Evolutionary conservation across 2,113 vertebrate species (phyloP), one percentile per base, ranked within the genome.

Genomic region (Muscicapa adusta): DNA sequence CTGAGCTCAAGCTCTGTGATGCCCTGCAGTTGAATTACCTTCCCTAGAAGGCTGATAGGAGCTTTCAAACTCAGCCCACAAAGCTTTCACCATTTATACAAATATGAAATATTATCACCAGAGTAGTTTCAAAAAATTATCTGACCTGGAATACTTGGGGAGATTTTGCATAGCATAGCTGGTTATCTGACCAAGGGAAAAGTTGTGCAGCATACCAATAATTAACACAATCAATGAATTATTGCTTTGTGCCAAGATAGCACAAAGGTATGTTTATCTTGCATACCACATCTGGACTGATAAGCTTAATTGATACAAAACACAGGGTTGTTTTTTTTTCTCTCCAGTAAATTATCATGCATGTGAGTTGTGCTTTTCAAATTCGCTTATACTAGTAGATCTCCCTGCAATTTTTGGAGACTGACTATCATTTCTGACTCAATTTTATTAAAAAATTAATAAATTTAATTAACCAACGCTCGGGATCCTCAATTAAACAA

Each of bases 231-330:
- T 90, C 47, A 1, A 94, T 86, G 63, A 94, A 86, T 83, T 94
- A 95, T 83, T 96, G 71, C 67, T 76, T 91, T 70, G 29, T 77
- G 63, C 33, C 51, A 58, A 90, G 83, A 77, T 80, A 88, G 24
- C 47, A 73, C 33, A 83, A 72, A 88, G 19, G 42, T 77, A 12
- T 51, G 18, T 86, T 96, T 96, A 96, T 95, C 95, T 95, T 86
- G 38, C 47, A 60, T 92, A 80, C 34, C 75, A 90, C 75, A 95
- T 94, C 88, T 95, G 95, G 56, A 77, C 79, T 66, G 92, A 96
- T 93, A 96, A 96, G 72, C 31, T 40, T 90, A 90, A 88, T n/a
- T 88, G 63, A 93, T 95, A 80, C 9, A 92, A 91, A 91, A 33
- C 40, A 60, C 12, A 61, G 3, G 8, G 36, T 36, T 48, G 47